phyloP scores from a whole-genome alignment of 2,797 vertebrate genomes.

The Melanotaenia trifasciata region DNA sequence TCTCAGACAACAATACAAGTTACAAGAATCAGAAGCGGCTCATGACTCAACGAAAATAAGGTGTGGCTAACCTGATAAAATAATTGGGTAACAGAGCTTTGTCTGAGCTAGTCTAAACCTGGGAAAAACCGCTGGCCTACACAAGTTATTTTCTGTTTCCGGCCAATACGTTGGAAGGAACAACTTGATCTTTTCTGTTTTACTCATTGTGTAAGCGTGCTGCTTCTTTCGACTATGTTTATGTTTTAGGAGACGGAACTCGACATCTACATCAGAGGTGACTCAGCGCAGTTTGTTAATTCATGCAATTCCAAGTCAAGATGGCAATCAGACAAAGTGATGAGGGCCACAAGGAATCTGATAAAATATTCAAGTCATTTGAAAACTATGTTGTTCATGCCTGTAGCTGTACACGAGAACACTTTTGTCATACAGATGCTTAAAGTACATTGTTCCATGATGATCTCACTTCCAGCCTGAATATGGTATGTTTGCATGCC shows the following conservation, averaged over 20 bases:
- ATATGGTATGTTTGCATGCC: constrained; percentile 45
- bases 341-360: background rate
- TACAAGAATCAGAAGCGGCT: constrained; percentile 20
- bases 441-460: constrained; percentile 18
- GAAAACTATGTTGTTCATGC: background rate
- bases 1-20: constrained; percentile 9
- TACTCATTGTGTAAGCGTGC: background rate
- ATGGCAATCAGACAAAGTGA: background rate
- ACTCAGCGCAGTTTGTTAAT: background rate
- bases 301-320: constrained; percentile 1
- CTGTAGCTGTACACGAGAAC: constrained; percentile 5
- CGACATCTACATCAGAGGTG: background rate
- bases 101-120: constrained; percentile 18
- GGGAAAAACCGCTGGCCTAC: background rate
- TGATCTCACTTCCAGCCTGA: constrained; percentile 43
- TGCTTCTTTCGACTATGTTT: background rate
- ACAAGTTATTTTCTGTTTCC: background rate
- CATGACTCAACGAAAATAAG: constrained; percentile 46
- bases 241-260: background rate
- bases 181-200: background rate
- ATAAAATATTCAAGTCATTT: constrained; percentile 15
- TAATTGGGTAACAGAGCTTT: background rate
- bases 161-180: background rate
- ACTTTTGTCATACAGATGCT: constrained; percentile 19
- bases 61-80: constrained; percentile 38